Percentiles rank a stretch among this genome's conserved stretches.
Evolutionary conservation across 2,888 invertebrate species (phyloP).

Genomic region (Eristalis tenax): DNA sequence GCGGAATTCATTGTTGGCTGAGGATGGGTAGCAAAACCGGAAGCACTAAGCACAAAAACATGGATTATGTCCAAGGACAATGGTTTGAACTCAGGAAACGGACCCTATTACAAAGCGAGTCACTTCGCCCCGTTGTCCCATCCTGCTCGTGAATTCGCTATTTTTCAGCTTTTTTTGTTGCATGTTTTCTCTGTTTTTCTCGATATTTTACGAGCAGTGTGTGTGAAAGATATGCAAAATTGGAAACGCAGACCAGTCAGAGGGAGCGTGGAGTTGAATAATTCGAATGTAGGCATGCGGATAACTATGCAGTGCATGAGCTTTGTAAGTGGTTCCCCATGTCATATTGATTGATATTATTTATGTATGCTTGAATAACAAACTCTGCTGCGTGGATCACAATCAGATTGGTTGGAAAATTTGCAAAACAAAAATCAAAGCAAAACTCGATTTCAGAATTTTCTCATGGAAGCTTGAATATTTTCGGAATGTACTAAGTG

Average conservation of each 20-base stretch:
- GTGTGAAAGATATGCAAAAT: background rate
- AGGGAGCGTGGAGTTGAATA: too few relatives aligned
- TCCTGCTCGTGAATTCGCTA: background rate
- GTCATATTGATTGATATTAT: background rate
- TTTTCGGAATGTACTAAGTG: too few relatives aligned
- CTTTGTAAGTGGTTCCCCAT: background rate
- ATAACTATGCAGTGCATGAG: background rate
- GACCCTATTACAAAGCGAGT: conserved; percentile 46
- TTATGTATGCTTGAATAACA: background rate
- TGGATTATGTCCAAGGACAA: conserved; percentile 51
- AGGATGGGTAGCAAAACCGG: conserved; percentile 6
- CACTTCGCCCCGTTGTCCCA: conserved; percentile 61
- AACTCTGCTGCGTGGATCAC: background rate
- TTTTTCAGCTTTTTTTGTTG: conserved; percentile 4
- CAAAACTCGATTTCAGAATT: too few relatives aligned
- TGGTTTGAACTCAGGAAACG: conserved; percentile 44
- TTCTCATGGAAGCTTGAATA: too few relatives aligned
- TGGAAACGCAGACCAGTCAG: background rate
- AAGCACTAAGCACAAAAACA: conserved; percentile 55
- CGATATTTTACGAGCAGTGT: background rate
- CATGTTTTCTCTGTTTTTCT: conserved; percentile 3
- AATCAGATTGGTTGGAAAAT: background rate
- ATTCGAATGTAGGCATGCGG: background rate
- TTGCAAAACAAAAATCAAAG: background rate
- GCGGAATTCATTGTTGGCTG: background rate